phyloP scores from a whole-genome alignment of 1,140 invertebrate species.

The Lysiphlebus fabarum region DNA sequence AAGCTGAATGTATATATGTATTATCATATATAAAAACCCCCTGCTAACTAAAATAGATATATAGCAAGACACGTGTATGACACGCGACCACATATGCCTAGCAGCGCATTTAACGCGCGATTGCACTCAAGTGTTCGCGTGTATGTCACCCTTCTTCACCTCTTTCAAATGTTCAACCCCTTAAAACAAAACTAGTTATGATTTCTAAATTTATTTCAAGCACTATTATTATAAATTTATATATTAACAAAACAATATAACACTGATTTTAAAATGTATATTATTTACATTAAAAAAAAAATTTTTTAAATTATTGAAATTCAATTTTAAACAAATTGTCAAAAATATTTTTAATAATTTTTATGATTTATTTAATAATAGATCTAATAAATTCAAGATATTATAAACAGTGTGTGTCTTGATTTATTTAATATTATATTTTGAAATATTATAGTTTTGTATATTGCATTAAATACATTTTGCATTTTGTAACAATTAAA shows the following conservation, averaged over 20 bases:
- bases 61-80: constrained; percentile 44
- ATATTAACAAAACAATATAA: too few relatives aligned
- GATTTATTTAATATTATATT: constrained; percentile 48
- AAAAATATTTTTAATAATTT: too few relatives aligned
- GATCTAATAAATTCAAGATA: too few relatives aligned
- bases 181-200: background rate
- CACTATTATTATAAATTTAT: too few relatives aligned
- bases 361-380: too few relatives aligned
- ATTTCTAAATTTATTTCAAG: too few relatives aligned
- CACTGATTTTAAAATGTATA: too few relatives aligned
- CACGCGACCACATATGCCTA: constrained; percentile 49
- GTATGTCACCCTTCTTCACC: constrained; percentile 22
- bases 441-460: constrained; percentile 45
- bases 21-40: constrained; percentile 12
- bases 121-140: constrained; percentile 51
- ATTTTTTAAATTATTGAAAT: too few relatives aligned
- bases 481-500: too few relatives aligned
- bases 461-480: constrained; percentile 29
- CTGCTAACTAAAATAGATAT: constrained; percentile 16
- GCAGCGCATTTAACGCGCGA: constrained; percentile 54
- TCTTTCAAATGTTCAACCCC: background rate
- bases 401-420: constrained; percentile 6
- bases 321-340: too few relatives aligned
- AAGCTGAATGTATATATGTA: too few relatives aligned
- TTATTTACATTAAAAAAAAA: too few relatives aligned